Evolutionary conservation across 2,797 vertebrate genomes (phyloP).

Genomic region (Helostoma temminkii): DNA sequence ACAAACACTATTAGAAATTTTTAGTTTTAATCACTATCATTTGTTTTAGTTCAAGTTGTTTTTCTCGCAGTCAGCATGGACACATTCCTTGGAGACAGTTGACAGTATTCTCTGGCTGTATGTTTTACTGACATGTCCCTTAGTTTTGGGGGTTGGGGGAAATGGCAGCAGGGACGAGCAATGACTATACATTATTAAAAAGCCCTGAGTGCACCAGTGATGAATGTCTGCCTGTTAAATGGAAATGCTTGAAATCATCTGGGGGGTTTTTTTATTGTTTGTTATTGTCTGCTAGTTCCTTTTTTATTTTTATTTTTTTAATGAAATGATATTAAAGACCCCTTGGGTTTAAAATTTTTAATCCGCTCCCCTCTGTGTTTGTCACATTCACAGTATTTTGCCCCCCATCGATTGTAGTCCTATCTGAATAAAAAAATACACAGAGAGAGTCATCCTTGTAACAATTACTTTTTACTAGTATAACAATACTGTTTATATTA

Average conservation of each 20-base stretch:
- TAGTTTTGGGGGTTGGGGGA: constrained; percentile 58
- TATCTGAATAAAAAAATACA: background rate
- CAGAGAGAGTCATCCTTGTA: constrained; percentile 1
- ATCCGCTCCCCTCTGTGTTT: background rate
- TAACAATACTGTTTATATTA: background rate
- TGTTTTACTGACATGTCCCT: constrained; percentile 37
- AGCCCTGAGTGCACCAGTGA: constrained; percentile 59
- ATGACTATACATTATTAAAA: constrained; percentile 78
- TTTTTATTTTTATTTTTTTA: background rate
- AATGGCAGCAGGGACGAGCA: constrained; percentile 42
- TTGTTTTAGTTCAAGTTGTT: background rate
- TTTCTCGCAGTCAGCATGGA: background rate
- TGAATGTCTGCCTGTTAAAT: constrained; percentile 64
- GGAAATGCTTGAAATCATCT: constrained; percentile 51
- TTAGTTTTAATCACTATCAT: background rate
- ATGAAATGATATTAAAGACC: constrained; percentile 20
- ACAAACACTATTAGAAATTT: no score
- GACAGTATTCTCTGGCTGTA: constrained; percentile 7
- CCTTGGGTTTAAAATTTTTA: constrained; percentile 4
- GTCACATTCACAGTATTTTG: background rate
- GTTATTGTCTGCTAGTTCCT: constrained; percentile 15
- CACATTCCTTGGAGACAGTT: constrained; percentile 18
- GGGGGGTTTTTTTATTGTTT: constrained; percentile 22
- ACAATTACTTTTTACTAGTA: background rate
- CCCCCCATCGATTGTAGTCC: background rate